Evolutionary conservation across 2,797 vertebrate genomes (phyloP), one percentile per base, ranked within the genome.

Genomic region (Gymnoscopelus braueri): DNA sequence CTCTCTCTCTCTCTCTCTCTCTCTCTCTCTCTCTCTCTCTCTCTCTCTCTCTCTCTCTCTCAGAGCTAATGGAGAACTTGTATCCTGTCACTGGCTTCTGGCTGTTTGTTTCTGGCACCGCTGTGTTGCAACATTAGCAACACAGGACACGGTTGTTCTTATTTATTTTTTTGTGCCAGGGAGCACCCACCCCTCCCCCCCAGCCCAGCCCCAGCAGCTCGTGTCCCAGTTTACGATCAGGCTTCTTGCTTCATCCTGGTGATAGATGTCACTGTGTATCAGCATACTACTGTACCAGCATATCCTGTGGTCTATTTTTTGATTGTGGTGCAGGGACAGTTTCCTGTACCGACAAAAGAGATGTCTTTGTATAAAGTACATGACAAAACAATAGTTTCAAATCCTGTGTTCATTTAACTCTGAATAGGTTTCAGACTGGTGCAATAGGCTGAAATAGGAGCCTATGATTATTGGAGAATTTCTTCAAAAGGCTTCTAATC

Each of bases 301-400:
- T 86, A 88, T 89, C 87, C 88, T 88, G 88, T 29, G 56, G 26
- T 88, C 84, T 91, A 87, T 91, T 91, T 88, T 75, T 65, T 71
- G 76, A 71, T 74, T 74, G 60, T 80, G 77, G 73, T 76, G 79
- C 9, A 83, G 82, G 73, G 85, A 86, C 83, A 80, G 75, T 78
- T 89, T 88, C 87, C 89, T 75, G 75, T 79, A 63, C 24, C 12
- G 59, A 1, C 14, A 74, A 67, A 62, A 29, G 32, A 1, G 26
- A 44, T 77, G 77, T 81, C 10, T 57, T 26, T 26, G 9, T 57
- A 14, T 44, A 44, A 44, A 44, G 39, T 44, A 44, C 39, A 44
- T 10, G 32, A 10, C 39, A 2, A 7, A 44, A 35, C 32, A 6
- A 35, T 35, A 35, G 32, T 35, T 35, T 35, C 6, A 6, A 9